Conservation (phyloP, 2,113 vertebrate genomes). For the Conger conger region DNA sequence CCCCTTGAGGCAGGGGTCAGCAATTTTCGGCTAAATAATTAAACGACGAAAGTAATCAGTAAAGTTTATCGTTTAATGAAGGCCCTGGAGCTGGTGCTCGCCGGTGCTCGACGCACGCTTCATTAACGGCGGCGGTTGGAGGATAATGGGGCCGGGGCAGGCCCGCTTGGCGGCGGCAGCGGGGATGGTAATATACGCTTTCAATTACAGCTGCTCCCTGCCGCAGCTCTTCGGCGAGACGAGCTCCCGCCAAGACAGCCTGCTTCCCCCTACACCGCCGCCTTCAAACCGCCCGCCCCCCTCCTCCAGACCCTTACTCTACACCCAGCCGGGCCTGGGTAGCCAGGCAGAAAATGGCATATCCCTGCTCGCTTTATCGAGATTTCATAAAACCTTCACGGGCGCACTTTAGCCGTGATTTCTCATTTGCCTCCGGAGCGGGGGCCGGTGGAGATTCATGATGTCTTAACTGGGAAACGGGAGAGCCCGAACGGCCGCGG, state of each 20-base stretch:
- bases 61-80: conserved; percentile 71
- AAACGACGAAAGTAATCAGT: conserved; percentile 65
- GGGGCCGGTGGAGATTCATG: not conserved
- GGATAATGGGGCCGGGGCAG: conserved; percentile 43
- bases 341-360: conserved; percentile 52
- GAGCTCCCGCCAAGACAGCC: not conserved
- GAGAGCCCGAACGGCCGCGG: not conserved
- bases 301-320: conserved; percentile 9
- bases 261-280: not conserved
- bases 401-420: conserved; percentile 43
- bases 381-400: conserved; percentile 58
- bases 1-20: conserved; percentile 14
- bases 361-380: conserved; percentile 55
- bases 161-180: not conserved
- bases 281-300: not conserved
- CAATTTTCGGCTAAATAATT: conserved; percentile 62
- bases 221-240: not conserved
- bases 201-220: conserved; percentile 41
- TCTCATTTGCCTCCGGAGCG: conserved; percentile 38
- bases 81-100: conserved; percentile 49
- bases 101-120: conserved; percentile 37
- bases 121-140: conserved; percentile 50
- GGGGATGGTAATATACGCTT: conserved; percentile 36
- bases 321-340: not conserved
- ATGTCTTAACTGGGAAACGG: not conserved